Conservation (phyloP, 1,140 invertebrate genomes). For the Calycopis cecrops region DNA sequence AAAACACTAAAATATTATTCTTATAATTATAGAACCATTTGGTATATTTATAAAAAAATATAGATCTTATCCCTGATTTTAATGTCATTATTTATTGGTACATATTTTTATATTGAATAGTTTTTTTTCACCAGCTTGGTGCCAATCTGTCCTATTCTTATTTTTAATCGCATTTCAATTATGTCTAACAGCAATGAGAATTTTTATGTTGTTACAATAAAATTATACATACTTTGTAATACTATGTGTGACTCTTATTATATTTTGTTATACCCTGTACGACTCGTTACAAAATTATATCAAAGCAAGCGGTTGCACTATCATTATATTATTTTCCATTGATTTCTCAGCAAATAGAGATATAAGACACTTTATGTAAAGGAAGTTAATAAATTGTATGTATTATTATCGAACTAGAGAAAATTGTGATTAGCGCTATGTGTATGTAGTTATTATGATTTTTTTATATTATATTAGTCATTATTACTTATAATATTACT, state of each 20-base stretch:
- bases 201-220: not conserved
- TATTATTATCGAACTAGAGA: conserved; percentile 6
- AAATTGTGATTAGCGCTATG: conserved; percentile 12
- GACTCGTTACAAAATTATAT: not conserved
- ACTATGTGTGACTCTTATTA: not conserved
- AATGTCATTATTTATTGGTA: no score
- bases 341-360: not conserved
- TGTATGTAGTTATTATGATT: conserved; percentile 12
- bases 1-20: no score
- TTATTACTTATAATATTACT: conserved; percentile 9
- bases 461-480: conserved; percentile 8
- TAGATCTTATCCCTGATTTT: no score
- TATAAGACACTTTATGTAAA: conserved; percentile 4
- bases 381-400: conserved; percentile 4
- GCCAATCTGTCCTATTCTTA: no score
- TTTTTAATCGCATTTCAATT: no score
- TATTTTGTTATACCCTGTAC: not conserved
- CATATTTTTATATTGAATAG: no score
- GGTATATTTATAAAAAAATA: no score
- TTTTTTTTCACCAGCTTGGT: no score
- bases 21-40: no score
- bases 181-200: no score
- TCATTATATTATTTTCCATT: not conserved
- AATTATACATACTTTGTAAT: not conserved
- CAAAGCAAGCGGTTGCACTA: conserved; percentile 2